Evolutionary conservation across 2,888 invertebrate species (phyloP), one percentile per base, ranked within the genome.

Genomic region (Leptinotarsa haldemani): DNA sequence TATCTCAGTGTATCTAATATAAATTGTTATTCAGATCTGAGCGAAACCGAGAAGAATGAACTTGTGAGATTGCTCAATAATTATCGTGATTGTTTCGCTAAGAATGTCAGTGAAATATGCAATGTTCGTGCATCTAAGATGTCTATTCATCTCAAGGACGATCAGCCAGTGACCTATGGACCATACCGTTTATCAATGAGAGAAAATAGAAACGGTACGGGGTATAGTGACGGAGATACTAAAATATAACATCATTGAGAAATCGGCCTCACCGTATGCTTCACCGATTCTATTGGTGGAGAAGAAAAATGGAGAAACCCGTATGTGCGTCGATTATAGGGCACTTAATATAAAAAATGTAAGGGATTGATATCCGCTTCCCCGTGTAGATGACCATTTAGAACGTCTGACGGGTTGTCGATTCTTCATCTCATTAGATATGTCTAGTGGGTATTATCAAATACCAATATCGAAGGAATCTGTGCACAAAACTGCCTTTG

Each of bases 291-390:
- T 74, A 2, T 56, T 75, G 16, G 77, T 73, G 4, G 70, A 76
- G 3, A 22, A 77, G 76, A 76, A 77, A 58, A 74, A 78, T 65
- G 82, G 82, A 1, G 79, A 80, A 64, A 9, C 69, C 3, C 47
- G 83, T 20, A 70, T 84, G 73, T 81, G 80, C 58, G 77, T 83
- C 1, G 83, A 83, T 72, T 86, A 80, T 66, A 67, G 84, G 7
- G 73, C 70, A 46, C 68, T 86, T 1, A 87, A 86, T 76, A 47
- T 68, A 0, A 78, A 79, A n/a, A 86, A 84, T 0, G 75, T 82
- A 0, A 82, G 83, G 7, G 84, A 86, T 63, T 48, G 80, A 5
- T 85, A 82, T 74, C 85, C 85, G 0, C 65, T 86, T 4, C 84
- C 84, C 1, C 77, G 81, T 18, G 81, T 86, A 9, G 80, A 84